Conservation (phyloP, 2,797 vertebrate species). For the Catostomus latipinnis region DNA sequence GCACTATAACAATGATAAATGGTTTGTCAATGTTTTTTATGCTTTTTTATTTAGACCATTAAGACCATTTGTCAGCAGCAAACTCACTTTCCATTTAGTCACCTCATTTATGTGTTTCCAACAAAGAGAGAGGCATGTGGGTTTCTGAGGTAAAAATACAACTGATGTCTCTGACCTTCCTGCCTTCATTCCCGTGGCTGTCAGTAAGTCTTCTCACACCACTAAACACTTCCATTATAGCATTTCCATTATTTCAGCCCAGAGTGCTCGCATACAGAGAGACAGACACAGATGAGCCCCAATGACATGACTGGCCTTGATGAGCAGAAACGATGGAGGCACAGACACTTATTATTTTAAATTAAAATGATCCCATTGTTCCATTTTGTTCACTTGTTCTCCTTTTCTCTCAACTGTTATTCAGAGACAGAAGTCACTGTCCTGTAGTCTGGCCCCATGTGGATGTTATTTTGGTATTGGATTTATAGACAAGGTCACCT, state of each 20-base stretch:
- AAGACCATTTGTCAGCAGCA: slow-evolving; percentile 21
- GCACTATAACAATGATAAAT: not conserved
- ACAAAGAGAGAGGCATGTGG: slow-evolving; percentile 1
- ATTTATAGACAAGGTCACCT: no score
- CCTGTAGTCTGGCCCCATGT: no score
- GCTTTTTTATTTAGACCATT: slow-evolving; percentile 1
- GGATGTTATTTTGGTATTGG: no score
- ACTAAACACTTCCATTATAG: slow-evolving; percentile 42
- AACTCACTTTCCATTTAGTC: slow-evolving; percentile 24
- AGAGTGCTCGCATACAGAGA: not conserved
- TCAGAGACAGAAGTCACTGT: no score
- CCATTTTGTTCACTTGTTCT: not conserved
- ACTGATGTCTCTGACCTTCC: slow-evolving; percentile 45
- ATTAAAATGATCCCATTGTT: not conserved
- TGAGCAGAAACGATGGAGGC: not conserved
- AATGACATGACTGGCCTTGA: slow-evolving; percentile 1
- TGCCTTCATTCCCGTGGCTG: slow-evolving; percentile 35
- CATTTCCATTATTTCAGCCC: slow-evolving; percentile 22
- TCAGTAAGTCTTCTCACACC: slow-evolving; percentile 33
- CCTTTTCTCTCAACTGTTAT: no score
- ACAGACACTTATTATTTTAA: not conserved
- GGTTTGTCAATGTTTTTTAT: not conserved
- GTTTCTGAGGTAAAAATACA: slow-evolving; percentile 21
- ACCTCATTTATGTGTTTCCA: slow-evolving; percentile 3
- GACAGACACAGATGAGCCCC: not conserved